Base-by-base conservation (phyloP, 2,888 invertebrate species). In the Dusona sp. region DNA sequence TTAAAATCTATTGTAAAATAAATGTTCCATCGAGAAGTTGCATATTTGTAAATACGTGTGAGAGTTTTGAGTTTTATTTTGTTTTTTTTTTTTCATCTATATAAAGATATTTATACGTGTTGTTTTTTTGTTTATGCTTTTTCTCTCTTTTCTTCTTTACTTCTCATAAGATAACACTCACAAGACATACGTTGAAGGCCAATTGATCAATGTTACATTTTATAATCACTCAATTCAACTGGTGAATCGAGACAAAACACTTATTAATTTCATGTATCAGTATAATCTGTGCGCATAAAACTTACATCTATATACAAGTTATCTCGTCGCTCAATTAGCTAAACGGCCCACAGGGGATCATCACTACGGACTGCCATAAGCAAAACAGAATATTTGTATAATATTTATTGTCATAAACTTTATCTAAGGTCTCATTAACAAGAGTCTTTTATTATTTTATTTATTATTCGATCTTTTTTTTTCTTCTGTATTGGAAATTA, bases 261-360 rank as follows among this genome's bases (percentile, higher is more conserved):
- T 84, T 68, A 77, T 80, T 68, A 78, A 80, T 83, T n/a, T 64
- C 13, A 48, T 84, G 29, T 48, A 64, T 77, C 11, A 13, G 29
- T 82, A 68, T 57, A 61, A 79, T 80, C 38, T 89, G 88, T 88
- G 88, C 88, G 86, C 87, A 87, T 86, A 88, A 88, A 84, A 74
- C 84, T 86, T 86, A 84, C 61, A 25, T 64, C 78, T 86, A 86
- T 80, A 51, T 86, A 86, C 75, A 86, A 75, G 48, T 79, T 70
- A 57, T 36, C 61, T 86, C 83, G 72, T 70, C 79, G 67, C 61
- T 77, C 33, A 68, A 38, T 70, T 74, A 78, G 78, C 80, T 68
- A 73, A 74, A 78, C 78, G 68, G 68, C 73, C 73, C 73, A 81
- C 16, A 19, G 54, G 29, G 33, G 36, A 78, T 80, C 22, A 16